Conservation (phyloP, 2,113 vertebrate species). For the Acanthochromis polyacanthus region DNA sequence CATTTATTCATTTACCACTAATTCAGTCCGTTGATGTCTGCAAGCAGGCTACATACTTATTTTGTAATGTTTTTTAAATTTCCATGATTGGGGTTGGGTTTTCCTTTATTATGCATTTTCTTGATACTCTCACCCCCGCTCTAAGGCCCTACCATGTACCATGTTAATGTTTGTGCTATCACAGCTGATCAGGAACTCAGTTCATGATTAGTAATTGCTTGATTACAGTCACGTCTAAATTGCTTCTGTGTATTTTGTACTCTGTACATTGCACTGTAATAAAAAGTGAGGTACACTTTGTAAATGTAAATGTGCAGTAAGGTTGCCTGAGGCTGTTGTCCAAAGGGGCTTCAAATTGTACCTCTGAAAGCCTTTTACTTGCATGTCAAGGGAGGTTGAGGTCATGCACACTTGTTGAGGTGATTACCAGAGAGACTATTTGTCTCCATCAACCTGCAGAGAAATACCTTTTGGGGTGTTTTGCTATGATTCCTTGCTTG, state of each 20-base stretch:
- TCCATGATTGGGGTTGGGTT: constrained; percentile 21
- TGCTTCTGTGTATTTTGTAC: background rate
- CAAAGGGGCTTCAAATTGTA: background rate
- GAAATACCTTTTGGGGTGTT: no score
- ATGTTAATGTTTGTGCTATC: background rate
- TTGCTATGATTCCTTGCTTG: no score
- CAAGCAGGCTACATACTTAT: constrained; percentile 51
- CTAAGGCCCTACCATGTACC: background rate
- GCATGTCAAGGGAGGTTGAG: background rate
- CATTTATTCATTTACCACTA: constrained; percentile 61
- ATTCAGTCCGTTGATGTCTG: constrained; percentile 58
- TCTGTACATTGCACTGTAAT: background rate
- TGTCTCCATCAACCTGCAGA: no score
- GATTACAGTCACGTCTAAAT: background rate
- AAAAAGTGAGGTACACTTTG: background rate
- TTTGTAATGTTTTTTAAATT: constrained; percentile 27
- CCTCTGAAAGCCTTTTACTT: background rate
- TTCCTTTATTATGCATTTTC: constrained; percentile 35
- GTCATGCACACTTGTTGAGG: background rate
- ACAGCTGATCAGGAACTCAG: no score
- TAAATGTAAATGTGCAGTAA: background rate
- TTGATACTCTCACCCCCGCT: constrained; percentile 12
- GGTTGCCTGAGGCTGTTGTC: background rate
- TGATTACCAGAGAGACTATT: constrained; percentile 7
- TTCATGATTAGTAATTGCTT: no score